Base-by-base conservation (phyloP, 2,888 invertebrate species). In the Diarsia dahlii region DNA sequence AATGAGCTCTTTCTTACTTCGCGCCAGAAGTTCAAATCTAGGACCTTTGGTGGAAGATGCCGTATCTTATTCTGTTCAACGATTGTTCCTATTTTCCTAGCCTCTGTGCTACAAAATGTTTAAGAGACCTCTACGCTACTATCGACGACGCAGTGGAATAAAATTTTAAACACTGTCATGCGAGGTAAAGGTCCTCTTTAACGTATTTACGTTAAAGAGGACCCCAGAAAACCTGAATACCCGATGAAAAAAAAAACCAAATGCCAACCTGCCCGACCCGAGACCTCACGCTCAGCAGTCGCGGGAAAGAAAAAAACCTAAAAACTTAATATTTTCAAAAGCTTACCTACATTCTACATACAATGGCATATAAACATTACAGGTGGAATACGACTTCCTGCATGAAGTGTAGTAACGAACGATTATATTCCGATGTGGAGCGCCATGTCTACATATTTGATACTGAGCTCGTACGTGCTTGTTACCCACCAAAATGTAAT, bases 401-500 rank as follows among this genome's bases (percentile, higher is more conserved):
- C 71, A 74, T 67, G 75, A 72, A 54, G 58, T 78, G 64, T 74
- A 69, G 82, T 76, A 76, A 75, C 75, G 80, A 67, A 82, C 87
- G 87, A 82, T 80, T 80, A 85, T 76, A 82, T 75, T 66, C 70
- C 70, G 34, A 80, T 68, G 74, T 78, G 72, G 62, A 78, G 73
- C 79, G 71, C 58, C 58, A 39, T 76, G 74, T 68, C 74, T 79
- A 79, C 79, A 87, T 88, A 84, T 86, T 83, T 85, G 74, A 85
- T 86, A 84, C 84, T 74, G 76, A 64, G 66, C 65, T 70, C 62
- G 74, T 87, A 87, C 84, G 87, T 87, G 86, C 87, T 90, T 86
- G 88, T 90, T 91, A 89, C 88, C 88, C 87, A 88, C 89, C 90
- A 86, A 89, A 91, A 92, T 88, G 91, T 93, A 92, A 94, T 93